Evolutionary conservation across 1,140 invertebrate species (phyloP).

Genomic region (Galleria mellonella): DNA sequence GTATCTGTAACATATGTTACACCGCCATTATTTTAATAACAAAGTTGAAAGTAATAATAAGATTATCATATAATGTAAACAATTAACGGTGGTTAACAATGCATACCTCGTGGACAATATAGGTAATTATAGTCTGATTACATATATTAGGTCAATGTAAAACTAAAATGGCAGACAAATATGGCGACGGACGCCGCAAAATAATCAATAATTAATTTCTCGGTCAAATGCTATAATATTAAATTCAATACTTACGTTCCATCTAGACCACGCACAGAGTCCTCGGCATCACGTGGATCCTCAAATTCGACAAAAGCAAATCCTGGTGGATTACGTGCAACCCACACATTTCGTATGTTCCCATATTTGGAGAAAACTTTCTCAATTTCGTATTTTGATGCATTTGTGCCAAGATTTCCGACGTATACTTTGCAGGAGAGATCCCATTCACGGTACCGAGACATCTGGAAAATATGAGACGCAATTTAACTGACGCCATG

Average conservation of each 20-base stretch:
- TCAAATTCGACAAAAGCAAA: conserved; percentile 99
- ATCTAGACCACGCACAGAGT: conserved; percentile 95
- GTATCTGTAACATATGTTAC: too few relatives aligned
- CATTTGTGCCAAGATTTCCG: conserved; percentile 95
- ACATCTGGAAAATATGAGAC: conserved; percentile 47
- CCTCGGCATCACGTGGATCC: conserved; percentile 97
- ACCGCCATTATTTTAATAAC: too few relatives aligned
- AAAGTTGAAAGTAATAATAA: too few relatives aligned
- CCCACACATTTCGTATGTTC: conserved; percentile 96
- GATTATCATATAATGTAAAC: too few relatives aligned
- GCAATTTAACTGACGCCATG: conserved; percentile 14
- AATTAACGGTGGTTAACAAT: too few relatives aligned
- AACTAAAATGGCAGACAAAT: conserved; percentile 27
- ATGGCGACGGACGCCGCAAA: background rate
- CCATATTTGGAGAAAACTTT: conserved; percentile 96
- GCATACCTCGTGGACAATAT: conserved; percentile 2
- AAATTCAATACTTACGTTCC: conserved; percentile 84
- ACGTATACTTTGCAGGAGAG: conserved; percentile 98
- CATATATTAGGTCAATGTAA: conserved; percentile 15
- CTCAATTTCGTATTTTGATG: conserved; percentile 94
- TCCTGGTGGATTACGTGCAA: conserved; percentile 94
- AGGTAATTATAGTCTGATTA: background rate
- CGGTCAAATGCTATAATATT: background rate
- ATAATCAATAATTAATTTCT: background rate
- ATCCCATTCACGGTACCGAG: conserved; percentile 91